A percentile compares a stretch with the other conserved stretches of the same genome.
Conservation (phyloP, 2,797 vertebrate genomes). For the Oryzias sinensis region DNA sequence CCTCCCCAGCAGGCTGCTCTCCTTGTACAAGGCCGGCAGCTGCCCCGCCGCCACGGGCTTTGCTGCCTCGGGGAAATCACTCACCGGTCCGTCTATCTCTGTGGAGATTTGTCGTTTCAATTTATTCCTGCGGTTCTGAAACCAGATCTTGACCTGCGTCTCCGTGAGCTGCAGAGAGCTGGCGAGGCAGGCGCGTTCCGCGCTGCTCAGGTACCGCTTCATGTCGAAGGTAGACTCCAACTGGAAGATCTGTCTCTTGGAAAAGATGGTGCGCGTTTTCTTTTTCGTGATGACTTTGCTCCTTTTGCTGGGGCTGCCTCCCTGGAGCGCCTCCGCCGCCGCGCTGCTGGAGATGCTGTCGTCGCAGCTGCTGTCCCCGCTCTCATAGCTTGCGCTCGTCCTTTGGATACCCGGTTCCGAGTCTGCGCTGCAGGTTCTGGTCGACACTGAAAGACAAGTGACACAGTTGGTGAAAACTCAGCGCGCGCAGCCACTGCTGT, state of each 20-base stretch:
- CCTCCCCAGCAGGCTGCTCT: conserved; percentile 80
- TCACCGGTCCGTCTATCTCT: conserved; percentile 76
- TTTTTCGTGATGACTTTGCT: conserved; percentile 77
- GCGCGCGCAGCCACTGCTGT: neutral
- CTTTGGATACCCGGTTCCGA: conserved; percentile 22
- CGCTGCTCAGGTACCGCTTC: conserved; percentile 87
- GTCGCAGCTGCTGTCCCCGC: conserved; percentile 75
- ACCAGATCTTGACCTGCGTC: conserved; percentile 85
- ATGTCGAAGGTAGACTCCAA: conserved; percentile 85
- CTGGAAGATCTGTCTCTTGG: conserved; percentile 86
- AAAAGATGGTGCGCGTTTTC: conserved; percentile 89
- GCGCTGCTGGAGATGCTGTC: conserved; percentile 59
- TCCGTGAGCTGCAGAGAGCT: conserved; percentile 84
- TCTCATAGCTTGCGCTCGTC: conserved; percentile 60
- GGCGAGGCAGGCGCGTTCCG: conserved; percentile 87
- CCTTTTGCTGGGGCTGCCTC: conserved; percentile 63
- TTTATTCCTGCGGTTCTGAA: conserved; percentile 86
- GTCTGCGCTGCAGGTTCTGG: conserved; percentile 43
- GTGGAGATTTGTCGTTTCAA: conserved; percentile 83
- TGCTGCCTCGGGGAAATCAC: conserved; percentile 71
- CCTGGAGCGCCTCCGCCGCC: conserved; percentile 40
- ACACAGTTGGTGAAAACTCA: neutral
- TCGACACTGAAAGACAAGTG: conserved; percentile 51
- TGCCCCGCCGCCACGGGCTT: conserved; percentile 69
- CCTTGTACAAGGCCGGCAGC: conserved; percentile 83